Conservation (phyloP, 2,113 vertebrate genomes). For the Macquaria australasica region DNA sequence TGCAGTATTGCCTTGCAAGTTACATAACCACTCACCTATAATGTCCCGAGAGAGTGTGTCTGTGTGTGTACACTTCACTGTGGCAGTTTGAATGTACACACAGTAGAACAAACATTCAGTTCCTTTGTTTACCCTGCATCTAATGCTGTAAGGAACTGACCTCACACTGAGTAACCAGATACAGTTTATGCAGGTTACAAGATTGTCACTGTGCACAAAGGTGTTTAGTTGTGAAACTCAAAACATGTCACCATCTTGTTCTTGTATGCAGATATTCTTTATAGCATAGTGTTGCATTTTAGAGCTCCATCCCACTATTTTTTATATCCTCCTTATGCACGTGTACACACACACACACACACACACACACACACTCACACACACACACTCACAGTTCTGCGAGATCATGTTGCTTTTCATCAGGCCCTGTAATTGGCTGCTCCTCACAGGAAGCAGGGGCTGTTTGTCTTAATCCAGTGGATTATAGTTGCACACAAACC, state of each 20-base stretch:
- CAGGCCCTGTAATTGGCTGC: constrained; percentile 3
- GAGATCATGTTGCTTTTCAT: constrained; percentile 26
- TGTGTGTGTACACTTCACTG: constrained; percentile 11
- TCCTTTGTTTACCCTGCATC: constrained; percentile 7
- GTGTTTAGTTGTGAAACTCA: background rate
- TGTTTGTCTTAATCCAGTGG: constrained; percentile 45
- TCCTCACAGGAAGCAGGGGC: constrained; percentile 29
- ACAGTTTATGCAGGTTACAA: background rate
- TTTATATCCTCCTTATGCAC: background rate
- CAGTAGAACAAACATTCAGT: background rate
- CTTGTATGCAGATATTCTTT: background rate
- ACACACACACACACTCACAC: background rate
- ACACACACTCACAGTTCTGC: background rate
- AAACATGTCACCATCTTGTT: background rate
- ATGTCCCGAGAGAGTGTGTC: constrained; percentile 11
- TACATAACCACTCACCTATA: constrained; percentile 4
- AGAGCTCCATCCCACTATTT: background rate
- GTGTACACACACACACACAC: background rate
- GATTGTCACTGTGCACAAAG: background rate
- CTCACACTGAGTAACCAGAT: background rate
- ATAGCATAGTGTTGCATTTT: background rate
- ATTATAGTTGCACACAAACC: constrained; percentile 28
- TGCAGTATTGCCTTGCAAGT: constrained; percentile 13
- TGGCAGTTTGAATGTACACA: constrained; percentile 11
- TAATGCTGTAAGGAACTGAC: background rate